Evolutionary conservation across 1,140 invertebrate genomes (phyloP), one percentile per base, ranked within the genome.

Genomic region (Euwallacea fornicatus): DNA sequence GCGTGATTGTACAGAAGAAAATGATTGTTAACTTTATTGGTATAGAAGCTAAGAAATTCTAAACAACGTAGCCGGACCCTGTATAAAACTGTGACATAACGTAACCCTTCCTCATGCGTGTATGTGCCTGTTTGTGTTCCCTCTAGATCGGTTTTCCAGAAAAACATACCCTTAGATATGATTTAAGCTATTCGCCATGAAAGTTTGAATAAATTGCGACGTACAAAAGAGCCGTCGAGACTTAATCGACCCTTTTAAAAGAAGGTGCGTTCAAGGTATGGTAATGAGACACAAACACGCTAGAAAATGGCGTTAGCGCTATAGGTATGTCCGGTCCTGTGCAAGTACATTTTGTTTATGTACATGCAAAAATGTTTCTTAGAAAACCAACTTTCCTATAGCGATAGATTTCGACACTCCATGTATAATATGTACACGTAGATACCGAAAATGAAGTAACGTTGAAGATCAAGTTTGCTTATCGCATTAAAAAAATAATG

Each of bases 291-390:
- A 63, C 42, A 62, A 42, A 46, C 67, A 69, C 67, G 67, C 67
- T 69, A 69, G 46, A 69, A 69, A 69, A 69, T 69, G 67, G 67
- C 67, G 67, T 69, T 69, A 69, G 67, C 58, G 67, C 59, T 69
- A 61, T 69, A 54, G 44, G 58, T 61, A 69, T 56, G 67, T 69
- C 67, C 67, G 67, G 67, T 69, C 67, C 67, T 69, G 67, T 69
- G 67, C 67, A 69, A 55, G 58, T 61, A 69, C 47, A 69, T 69
- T 69, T 69, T 50, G 67, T 69, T 69, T 69, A 69, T 69, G 67
- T 54, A 15, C 60, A 47, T 55, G 67, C 67, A 56, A 69, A 41
- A 11, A 60, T 60, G 59, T 41, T 50, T 33, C 21, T 33, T 33
- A 33, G 21, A 2, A 33, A 33, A 33, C 21, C 21, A 33, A 33